These are phyloP conservation scores for Ischnus inquisitorius DNA, from an alignment of 2,888 invertebrate genomes.

Conservation along the genomic window DNA sequence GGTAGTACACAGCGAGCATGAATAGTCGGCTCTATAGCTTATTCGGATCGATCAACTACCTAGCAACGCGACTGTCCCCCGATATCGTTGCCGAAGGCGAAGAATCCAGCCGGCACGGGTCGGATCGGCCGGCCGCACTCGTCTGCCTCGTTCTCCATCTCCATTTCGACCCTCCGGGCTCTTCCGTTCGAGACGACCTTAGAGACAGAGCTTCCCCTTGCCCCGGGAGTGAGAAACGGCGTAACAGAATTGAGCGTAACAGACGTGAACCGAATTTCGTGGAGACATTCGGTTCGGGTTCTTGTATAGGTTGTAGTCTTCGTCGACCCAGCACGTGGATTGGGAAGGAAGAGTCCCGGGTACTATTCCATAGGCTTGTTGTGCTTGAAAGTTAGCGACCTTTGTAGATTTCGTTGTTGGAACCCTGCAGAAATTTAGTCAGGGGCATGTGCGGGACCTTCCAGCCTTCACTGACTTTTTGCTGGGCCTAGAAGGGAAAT, in stretches of 20 bases:
- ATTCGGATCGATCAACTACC: conserved; percentile 68
- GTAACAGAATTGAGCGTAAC: conserved; percentile 6
- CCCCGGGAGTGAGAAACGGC: neutral
- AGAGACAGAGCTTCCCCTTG: neutral
- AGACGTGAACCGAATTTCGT: no score
- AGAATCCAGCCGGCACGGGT: conserved; percentile 43
- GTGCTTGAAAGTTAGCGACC: no score
- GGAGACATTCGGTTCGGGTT: neutral
- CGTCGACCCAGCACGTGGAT: no score
- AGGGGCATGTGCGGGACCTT: no score
- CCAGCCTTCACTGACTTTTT: no score
- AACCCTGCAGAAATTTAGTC: no score
- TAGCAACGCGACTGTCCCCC: conserved; percentile 62
- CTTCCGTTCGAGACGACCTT: conserved; percentile 50
- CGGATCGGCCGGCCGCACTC: conserved; percentile 42
- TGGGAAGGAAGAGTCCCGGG: no score
- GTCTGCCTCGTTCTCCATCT: conserved; percentile 34
- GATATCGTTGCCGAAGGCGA: conserved; percentile 55
- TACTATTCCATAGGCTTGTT: no score
- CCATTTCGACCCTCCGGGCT: conserved; percentile 31
- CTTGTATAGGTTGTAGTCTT: no score
- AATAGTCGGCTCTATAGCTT: conserved; percentile 8
- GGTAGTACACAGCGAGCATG: neutral
- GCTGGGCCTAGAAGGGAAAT: no score
- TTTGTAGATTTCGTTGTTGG: no score